A percentile compares a stretch with the other conserved stretches of the same genome.
Conservation (phyloP, 2,888 invertebrate species). For the Apodemia duryi region DNA sequence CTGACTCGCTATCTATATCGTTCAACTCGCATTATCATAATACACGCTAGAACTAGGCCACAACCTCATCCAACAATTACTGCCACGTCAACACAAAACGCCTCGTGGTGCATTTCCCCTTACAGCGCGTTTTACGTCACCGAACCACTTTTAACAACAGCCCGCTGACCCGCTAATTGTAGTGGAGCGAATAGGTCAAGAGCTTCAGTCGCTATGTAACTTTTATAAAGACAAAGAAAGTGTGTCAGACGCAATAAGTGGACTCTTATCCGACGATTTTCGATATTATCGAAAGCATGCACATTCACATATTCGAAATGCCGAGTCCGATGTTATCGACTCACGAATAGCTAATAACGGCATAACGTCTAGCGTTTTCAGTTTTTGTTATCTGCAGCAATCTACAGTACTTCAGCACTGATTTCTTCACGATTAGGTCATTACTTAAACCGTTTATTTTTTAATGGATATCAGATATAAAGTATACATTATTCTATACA, state of each 20-base stretch:
- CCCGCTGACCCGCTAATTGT: conserved; percentile 64
- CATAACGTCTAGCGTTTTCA: conserved; percentile 20
- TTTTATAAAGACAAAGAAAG: conserved; percentile 48
- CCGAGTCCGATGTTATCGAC: conserved; percentile 30
- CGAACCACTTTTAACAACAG: conserved; percentile 53
- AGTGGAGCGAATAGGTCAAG: conserved; percentile 33
- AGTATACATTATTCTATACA: no score
- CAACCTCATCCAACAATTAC: conserved; percentile 5
- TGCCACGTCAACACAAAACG: conserved; percentile 13
- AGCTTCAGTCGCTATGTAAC: conserved; percentile 33
- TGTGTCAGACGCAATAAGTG: conserved; percentile 55
- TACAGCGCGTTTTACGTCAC: conserved; percentile 52
- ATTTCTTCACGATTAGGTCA: neutral
- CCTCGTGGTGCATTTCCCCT: conserved; percentile 20
- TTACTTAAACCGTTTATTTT: neutral
- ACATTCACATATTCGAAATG: conserved; percentile 37
- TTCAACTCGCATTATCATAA: neutral
- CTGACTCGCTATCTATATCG: conserved; percentile 3
- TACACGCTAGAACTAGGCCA: neutral
- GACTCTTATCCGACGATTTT: conserved; percentile 43
- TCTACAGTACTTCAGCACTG: neutral
- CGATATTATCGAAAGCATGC: conserved; percentile 49
- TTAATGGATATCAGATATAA: neutral
- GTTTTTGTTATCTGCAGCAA: conserved; percentile 20
- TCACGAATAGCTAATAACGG: conserved; percentile 28